Base-by-base conservation (phyloP, 2,113 vertebrate genomes). In the Eira barbara region DNA sequence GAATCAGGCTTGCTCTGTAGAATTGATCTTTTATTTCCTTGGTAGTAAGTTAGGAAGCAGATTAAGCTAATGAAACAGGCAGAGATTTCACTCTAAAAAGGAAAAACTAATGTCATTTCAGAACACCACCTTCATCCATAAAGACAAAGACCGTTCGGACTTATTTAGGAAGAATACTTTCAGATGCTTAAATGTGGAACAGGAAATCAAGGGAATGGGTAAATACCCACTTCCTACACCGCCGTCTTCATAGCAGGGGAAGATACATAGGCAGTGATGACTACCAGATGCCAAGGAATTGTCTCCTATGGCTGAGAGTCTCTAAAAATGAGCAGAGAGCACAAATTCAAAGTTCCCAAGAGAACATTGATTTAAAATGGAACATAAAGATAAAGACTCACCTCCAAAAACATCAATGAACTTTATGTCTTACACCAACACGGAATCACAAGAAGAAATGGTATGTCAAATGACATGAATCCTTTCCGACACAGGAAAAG, bases 101-200 rank as follows among this genome's bases (percentile, higher is more conserved):
- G 21, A 76, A 80, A 76, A 92, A n/a, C 34, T 15, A 49, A 63
- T 57, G 79, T 81, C 87, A 91, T 63, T 85, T 89, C 39, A 85
- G 71, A 90, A 88, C 27, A 76, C 57, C 55, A 97, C 90, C 57
- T 92, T 96, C 84, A 93, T 73, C 95, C 88, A 95, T 80, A 79
- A 96, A 95, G 69, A 94, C 52, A 83, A 91, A 94, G 73, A 95
- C 27, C 20, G 5, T 71, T 69, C n/a, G 65, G 86, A 96, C 73
- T 93, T 67, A 86, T 61, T 67, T 80, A 76, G 11, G 49, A 96
- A 82, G 74, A 95, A 97, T 18, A 96, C n/a, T 65, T 94, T 92
- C 94, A 95, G 94, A 97, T 65, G 87, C 67, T 96, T 89, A 45
- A 87, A 85, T 39, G 27, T 80, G 79, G 82, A 65, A 74, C 13